Evolutionary conservation across 2,888 invertebrate species (phyloP).

Genomic region (Trissolcus japonicus): DNA sequence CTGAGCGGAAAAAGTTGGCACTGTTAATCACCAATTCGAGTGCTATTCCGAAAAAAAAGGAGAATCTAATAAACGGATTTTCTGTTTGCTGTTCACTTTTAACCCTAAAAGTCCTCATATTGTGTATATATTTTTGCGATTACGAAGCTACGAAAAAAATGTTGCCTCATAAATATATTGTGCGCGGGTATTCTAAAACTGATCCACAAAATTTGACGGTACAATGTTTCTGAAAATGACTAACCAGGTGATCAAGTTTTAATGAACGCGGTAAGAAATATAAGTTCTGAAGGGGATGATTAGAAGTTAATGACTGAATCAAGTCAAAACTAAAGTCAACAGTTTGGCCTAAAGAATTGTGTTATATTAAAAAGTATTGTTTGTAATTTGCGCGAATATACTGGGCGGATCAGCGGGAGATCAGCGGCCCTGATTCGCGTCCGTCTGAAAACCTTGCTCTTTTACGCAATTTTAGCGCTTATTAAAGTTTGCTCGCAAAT

Average conservation of each 20-base stretch:
- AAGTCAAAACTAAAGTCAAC: slow-evolving; percentile 24
- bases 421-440: slow-evolving; percentile 62
- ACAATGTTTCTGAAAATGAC: no score
- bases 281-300: no score
- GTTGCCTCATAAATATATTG: no score
- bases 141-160: neutral
- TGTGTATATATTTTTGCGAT: slow-evolving; percentile 23
- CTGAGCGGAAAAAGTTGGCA: slow-evolving; percentile 24
- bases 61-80: slow-evolving; percentile 36
- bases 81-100: slow-evolving; percentile 43
- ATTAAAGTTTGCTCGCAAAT: slow-evolving; percentile 77
- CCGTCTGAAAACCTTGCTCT: slow-evolving; percentile 77
- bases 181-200: no score
- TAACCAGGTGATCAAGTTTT: no score
- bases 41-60: slow-evolving; percentile 12
- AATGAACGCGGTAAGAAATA: no score
- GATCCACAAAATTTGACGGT: no score
- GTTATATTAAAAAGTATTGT: slow-evolving; percentile 56
- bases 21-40: slow-evolving; percentile 33
- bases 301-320: no score
- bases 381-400: slow-evolving; percentile 57
- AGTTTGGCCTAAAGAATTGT: slow-evolving; percentile 2
- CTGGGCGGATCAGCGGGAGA: slow-evolving; percentile 56
- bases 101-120: slow-evolving; percentile 29
- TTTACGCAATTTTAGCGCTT: slow-evolving; percentile 77